A percentile compares a stretch with the other conserved stretches of the same genome.
Evolutionary conservation across 1,140 invertebrate genomes (phyloP).

Genomic region (Ostrea edulis): DNA sequence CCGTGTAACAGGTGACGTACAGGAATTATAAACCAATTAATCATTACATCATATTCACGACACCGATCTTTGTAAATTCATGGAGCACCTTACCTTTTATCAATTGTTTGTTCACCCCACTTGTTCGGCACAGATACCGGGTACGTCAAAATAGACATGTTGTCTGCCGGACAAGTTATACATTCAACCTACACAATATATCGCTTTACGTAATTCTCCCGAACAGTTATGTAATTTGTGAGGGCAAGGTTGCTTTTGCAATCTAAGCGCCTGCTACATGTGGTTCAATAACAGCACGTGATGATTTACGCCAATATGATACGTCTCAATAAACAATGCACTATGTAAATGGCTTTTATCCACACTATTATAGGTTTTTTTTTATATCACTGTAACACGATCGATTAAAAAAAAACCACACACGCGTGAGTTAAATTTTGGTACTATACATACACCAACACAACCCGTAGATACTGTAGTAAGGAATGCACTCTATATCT

Average conservation of each 20-base stretch:
- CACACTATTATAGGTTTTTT: background rate
- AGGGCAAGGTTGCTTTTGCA: conserved; percentile 22
- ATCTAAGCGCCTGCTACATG: background rate
- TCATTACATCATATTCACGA: conserved; percentile 22
- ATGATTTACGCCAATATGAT: background rate
- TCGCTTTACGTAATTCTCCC: conserved; percentile 11
- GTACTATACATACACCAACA: background rate
- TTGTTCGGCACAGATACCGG: background rate
- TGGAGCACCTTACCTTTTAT: background rate
- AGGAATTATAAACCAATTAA: conserved; percentile 17
- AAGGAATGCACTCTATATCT: background rate
- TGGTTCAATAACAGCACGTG: conserved; percentile 7
- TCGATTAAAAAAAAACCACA: background rate
- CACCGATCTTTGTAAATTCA: background rate
- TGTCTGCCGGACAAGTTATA: background rate
- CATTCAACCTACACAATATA: background rate
- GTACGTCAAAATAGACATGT: background rate
- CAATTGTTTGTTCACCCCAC: background rate
- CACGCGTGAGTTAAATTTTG: background rate
- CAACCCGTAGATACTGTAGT: background rate
- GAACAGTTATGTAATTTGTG: conserved; percentile 21
- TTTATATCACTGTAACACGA: background rate
- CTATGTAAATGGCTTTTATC: background rate
- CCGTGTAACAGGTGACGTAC: background rate
- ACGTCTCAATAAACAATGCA: conserved; percentile 19